These are phyloP conservation scores for Serranus cabrilla DNA, from an alignment of 2,797 vertebrate genomes.

Conservation along the genomic window DNA sequence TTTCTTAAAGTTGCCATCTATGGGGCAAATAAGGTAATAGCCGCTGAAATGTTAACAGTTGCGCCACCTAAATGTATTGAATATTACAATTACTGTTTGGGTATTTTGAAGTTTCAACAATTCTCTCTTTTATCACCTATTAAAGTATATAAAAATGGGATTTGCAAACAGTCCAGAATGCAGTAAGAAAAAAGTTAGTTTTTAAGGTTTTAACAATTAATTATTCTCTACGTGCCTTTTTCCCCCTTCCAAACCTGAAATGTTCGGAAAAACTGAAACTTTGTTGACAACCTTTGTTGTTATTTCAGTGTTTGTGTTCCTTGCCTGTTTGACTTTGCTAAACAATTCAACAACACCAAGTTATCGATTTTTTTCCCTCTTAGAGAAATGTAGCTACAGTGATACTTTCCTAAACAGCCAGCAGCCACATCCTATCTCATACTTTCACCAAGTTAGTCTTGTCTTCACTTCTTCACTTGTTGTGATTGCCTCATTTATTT, in stretches of 20 bases:
- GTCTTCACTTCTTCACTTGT: not conserved
- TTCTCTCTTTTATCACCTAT: not conserved
- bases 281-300: not conserved
- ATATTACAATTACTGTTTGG: not conserved
- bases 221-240: not conserved
- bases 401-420: not conserved
- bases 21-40: not conserved
- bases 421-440: not conserved
- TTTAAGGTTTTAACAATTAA: not conserved
- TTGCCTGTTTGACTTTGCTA: not conserved
- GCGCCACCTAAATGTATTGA: not conserved
- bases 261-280: not conserved
- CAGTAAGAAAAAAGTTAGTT: slow-evolving; percentile 1
- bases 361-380: not conserved
- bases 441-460: not conserved
- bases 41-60: not conserved
- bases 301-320: not conserved
- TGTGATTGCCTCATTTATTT: slow-evolving; percentile 9
- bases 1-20: not conserved
- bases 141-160: not conserved
- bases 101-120: not conserved
- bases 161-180: not conserved
- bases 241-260: not conserved
- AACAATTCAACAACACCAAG: not conserved
- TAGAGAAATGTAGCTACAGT: not conserved